A percentile compares a stretch with the other conserved stretches of the same genome.
These are phyloP conservation scores for Tricholaema leucomelas DNA, from an alignment of 2,113 vertebrate genomes.

Conservation along the genomic window DNA sequence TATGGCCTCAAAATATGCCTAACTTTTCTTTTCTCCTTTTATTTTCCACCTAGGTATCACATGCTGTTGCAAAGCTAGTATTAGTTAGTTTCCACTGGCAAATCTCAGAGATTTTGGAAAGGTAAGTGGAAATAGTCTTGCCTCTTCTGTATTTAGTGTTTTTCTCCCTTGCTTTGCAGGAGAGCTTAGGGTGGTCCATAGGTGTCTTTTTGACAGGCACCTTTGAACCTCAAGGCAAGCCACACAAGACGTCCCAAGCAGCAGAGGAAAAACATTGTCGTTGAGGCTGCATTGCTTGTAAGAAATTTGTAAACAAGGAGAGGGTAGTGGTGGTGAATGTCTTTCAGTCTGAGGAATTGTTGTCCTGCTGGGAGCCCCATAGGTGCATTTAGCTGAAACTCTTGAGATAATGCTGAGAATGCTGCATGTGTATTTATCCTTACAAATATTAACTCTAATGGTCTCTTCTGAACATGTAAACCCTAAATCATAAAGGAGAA, in stretches of 20 bases:
- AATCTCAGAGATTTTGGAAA: slow-evolving; percentile 94
- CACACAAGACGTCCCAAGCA: not conserved
- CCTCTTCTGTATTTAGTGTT: not conserved
- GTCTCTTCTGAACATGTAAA: not conserved
- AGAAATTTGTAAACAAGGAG: not conserved
- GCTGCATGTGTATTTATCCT: not conserved
- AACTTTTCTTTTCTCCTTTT: slow-evolving; percentile 4
- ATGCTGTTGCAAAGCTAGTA: slow-evolving; percentile 96
- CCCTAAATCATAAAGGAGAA: not conserved
- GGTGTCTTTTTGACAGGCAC: not conserved
- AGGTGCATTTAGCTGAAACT: not conserved
- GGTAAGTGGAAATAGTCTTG: slow-evolving; percentile 77
- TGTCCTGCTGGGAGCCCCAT: not conserved
- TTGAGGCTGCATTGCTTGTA: not conserved
- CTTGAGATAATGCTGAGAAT: not conserved
- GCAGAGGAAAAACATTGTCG: not conserved
- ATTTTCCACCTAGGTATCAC: slow-evolving; percentile 84
- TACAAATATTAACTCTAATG: not conserved
- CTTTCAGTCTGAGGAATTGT: not conserved
- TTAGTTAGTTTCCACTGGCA: slow-evolving; percentile 99
- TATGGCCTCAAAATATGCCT: not conserved
- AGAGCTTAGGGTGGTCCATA: not conserved
- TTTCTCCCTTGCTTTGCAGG: not conserved
- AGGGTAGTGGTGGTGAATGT: not conserved
- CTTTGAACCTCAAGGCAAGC: not conserved